Percentiles rank a stretch among this genome's conserved stretches.
Evolutionary conservation across 1,140 invertebrate species (phyloP).

Genomic region (Drosophila yakuba): DNA sequence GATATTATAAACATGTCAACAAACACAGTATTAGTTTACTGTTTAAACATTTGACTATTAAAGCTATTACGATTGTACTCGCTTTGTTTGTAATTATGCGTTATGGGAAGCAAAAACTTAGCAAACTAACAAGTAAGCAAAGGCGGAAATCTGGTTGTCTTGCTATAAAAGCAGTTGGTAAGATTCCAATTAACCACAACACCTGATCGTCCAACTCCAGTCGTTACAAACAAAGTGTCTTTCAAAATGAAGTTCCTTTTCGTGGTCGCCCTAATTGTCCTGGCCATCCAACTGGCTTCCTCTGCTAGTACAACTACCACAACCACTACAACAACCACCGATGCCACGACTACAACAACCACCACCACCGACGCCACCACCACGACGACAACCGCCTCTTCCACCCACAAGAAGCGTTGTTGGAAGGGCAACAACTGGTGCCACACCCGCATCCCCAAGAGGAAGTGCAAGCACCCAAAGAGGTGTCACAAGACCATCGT

Average conservation of each 20-base stretch:
- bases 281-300: conserved; percentile 11
- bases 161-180: neutral
- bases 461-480: neutral
- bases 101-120: too few species aligned
- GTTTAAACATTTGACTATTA: too few species aligned
- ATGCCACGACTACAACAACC: neutral
- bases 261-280: conserved; percentile 1
- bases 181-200: neutral
- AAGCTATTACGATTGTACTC: too few species aligned
- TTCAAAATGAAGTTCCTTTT: conserved; percentile 20
- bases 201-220: neutral
- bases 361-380: conserved; percentile 9
- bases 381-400: neutral
- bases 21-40: too few species aligned
- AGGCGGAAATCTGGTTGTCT: neutral
- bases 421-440: conserved; percentile 27
- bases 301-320: neutral
- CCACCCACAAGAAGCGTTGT: conserved; percentile 11
- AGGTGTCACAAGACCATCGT: conserved; percentile 4
- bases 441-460: neutral
- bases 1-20: too few species aligned
- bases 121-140: too few species aligned
- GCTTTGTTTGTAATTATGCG: too few species aligned
- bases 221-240: neutral
- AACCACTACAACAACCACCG: neutral